A percentile compares a stretch with the other conserved stretches of the same genome.
Conservation (phyloP, 92 coral and sea anemone genomes). For the Actinostola sp. region DNA sequence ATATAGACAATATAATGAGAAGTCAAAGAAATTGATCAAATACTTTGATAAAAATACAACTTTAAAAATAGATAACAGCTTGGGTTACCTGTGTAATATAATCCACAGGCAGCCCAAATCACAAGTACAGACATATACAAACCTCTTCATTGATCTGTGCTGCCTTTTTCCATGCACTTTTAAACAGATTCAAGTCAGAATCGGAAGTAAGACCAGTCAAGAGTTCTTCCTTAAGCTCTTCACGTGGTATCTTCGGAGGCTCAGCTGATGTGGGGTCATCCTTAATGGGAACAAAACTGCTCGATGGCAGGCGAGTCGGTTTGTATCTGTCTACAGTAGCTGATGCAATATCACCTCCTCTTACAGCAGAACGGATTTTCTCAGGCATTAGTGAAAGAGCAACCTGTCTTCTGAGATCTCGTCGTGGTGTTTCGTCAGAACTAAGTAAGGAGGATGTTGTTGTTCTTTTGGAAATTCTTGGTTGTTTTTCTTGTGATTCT, state of each 20-base stretch:
- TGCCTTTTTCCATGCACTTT: constrained; percentile 89
- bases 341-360: constrained; percentile 69
- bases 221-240: constrained; percentile 77
- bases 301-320: constrained; percentile 8
- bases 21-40: neutral
- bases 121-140: neutral
- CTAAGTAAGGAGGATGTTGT: neutral
- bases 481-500: constrained; percentile 38
- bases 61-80: too few species aligned
- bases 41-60: neutral
- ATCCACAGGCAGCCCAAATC: too few species aligned
- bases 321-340: constrained; percentile 32
- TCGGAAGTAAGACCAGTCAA: constrained; percentile 78
- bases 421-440: constrained; percentile 27
- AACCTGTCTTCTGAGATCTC: constrained; percentile 48
- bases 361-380: constrained; percentile 76
- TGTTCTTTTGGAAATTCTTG: constrained; percentile 2
- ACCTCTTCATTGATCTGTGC: constrained; percentile 93
- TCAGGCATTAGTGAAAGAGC: constrained; percentile 75
- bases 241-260: constrained; percentile 41
- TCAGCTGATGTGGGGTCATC: constrained; percentile 28
- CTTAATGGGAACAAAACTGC: constrained; percentile 28
- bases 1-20: neutral
- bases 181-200: constrained; percentile 79
- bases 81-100: too few species aligned